Evolutionary conservation across 2,113 vertebrate species (phyloP).

Genomic region (Rhizomys pruinosus): DNA sequence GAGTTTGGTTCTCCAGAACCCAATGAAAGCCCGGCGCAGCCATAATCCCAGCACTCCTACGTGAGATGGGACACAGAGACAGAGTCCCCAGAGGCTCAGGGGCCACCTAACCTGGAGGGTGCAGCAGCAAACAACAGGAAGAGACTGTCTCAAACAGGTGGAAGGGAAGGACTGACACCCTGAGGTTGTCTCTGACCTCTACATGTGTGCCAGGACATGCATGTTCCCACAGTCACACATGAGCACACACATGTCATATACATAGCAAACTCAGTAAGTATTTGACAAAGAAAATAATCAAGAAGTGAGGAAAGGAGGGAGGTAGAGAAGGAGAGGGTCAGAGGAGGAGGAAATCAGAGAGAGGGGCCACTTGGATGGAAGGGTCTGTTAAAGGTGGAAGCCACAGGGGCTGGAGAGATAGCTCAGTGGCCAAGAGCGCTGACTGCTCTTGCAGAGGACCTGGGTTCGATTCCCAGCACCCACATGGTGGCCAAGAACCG

Average conservation of each 20-base stretch:
- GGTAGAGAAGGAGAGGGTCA: background rate
- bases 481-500: too few species aligned
- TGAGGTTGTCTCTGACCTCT: background rate
- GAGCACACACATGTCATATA: background rate
- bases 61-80: background rate
- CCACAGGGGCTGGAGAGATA: too few species aligned
- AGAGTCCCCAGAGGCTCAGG: background rate
- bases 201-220: too few species aligned
- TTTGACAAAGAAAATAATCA: constrained; percentile 12
- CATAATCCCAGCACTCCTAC: background rate
- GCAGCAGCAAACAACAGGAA: background rate
- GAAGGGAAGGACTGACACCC: too few species aligned
- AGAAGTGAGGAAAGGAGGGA: background rate
- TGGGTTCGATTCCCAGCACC: too few species aligned
- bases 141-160: background rate
- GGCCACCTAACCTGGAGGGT: background rate
- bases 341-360: background rate
- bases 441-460: too few species aligned
- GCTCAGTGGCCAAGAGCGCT: too few species aligned
- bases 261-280: background rate
- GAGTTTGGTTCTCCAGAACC: background rate
- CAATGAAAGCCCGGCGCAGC: too few species aligned
- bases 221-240: background rate
- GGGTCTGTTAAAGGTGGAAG: background rate
- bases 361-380: background rate